phyloP scores from a whole-genome alignment of 2,888 invertebrate species.

The Patella caerulea region DNA sequence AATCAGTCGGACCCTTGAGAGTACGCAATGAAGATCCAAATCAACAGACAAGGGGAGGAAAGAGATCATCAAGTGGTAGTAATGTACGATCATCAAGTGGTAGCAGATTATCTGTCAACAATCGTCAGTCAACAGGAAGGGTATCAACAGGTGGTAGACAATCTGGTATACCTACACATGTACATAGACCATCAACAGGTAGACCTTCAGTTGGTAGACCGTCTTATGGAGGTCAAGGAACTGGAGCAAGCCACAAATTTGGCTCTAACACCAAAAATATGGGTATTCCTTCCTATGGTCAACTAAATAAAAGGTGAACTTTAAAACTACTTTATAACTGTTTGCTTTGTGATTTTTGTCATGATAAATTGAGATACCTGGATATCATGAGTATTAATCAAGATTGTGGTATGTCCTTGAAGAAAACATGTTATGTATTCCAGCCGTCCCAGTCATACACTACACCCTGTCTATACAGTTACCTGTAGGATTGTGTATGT shows the following conservation, averaged over 20 bases:
- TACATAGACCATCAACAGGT: constrained; percentile 30
- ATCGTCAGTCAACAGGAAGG: no score
- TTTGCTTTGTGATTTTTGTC: no score
- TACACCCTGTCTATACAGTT: no score
- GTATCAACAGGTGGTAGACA: background rate
- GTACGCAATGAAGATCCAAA: background rate
- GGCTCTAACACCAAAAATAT: background rate
- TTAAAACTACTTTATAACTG: no score
- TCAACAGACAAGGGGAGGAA: background rate
- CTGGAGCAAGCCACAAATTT: background rate
- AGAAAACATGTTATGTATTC: no score
- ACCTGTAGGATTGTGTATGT: no score
- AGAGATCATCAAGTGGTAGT: constrained; percentile 1
- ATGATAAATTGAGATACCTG: no score
- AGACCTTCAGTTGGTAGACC: constrained; percentile 27
- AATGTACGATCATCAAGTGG: no score
- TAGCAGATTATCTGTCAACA: no score
- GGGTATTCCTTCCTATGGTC: background rate
- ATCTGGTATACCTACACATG: constrained; percentile 28
- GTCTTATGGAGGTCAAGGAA: background rate
- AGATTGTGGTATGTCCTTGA: no score
- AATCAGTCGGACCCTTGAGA: background rate
- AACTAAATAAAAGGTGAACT: background rate
- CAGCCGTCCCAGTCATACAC: no score
- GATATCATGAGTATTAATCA: no score